Evolutionary conservation across 2,113 vertebrate species (phyloP).

Genomic region (Tautogolabrus adspersus): DNA sequence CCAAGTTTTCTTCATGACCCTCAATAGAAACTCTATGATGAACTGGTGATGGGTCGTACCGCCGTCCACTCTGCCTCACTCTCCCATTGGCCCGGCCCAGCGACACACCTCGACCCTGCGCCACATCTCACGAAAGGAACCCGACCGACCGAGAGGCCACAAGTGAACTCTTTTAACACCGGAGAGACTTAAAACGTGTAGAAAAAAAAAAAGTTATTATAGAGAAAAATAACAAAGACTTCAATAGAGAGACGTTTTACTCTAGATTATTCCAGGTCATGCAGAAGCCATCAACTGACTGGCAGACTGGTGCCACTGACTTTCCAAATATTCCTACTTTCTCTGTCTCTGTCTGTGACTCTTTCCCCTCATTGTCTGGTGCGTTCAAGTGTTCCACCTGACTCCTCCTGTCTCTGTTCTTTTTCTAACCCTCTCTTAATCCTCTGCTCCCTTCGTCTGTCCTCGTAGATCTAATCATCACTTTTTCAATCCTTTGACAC

Average conservation of each 20-base stretch:
- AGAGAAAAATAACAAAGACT: conserved; percentile 16
- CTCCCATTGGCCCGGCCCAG: conserved; percentile 47
- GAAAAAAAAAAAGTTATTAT: conserved; percentile 27
- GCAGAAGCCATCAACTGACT: conserved; percentile 69
- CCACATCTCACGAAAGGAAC: conserved; percentile 50
- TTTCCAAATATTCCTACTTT: conserved; percentile 56
- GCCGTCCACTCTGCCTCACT: conserved; percentile 33
- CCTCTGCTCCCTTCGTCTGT: not conserved
- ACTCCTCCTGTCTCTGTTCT: not conserved
- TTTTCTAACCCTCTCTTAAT: not conserved
- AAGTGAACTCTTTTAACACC: conserved; percentile 42
- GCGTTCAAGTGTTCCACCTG: conserved; percentile 27
- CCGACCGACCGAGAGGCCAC: conserved; percentile 15
- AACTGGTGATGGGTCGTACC: conserved; percentile 92
- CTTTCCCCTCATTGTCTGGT: conserved; percentile 17
- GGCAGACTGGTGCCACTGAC: conserved; percentile 66
- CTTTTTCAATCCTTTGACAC: conserved; percentile 21
- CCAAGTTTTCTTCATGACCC: conserved; percentile 99
- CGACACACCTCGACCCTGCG: conserved; percentile 17
- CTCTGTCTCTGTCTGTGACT: conserved; percentile 32
- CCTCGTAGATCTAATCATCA: conserved; percentile 13
- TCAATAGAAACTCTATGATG: conserved; percentile 99
- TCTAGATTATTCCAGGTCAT: conserved; percentile 37
- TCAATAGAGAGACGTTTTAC: conserved; percentile 35
- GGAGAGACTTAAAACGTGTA: conserved; percentile 43